Evolutionary conservation across 2,797 vertebrate species (phyloP), one percentile per base, ranked within the genome.

Genomic region (Octomys mimax): DNA sequence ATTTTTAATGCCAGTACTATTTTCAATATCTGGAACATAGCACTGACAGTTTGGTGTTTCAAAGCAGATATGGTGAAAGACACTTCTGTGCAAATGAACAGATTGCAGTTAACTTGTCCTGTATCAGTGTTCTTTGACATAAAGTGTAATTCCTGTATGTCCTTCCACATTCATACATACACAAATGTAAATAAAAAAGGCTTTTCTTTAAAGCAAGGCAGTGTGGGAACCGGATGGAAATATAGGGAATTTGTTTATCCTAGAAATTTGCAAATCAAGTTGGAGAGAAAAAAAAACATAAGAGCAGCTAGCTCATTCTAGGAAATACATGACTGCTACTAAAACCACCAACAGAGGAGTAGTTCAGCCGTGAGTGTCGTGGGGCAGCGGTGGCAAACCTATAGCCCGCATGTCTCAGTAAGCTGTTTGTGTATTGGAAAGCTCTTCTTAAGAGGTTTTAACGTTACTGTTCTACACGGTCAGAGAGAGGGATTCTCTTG

Each of bases 61-160:
- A 83, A 85, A 31, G 73, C 64, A 84, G 61, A 80, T 49, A 16
- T 73, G 66, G 93, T 49, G n/a, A 86, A 92, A 95, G 80, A 87
- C 26, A 26, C 57, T 96, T 52, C 75, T 92, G 89, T 75, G 80
- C 26, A 89, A 28, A 81, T 57, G 31, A 88, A 71, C 64, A 49
- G 81, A 57, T 82, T 93, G 85, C 79, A 70, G 59, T 77, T 39
- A 36, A 85, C 42, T 92, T 70, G 31, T 61, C 57, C 12, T 28
- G 12, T 28, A 52, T 59, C 0, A 0, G 28, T 71, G 54, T 21
- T 80, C 80, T 82, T 70, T 31, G 78, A 85, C 6, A 0, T 80
- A 49, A 22, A 49, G 1, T 39, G 0, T 78, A 66, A 68, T 49
- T 64, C 5, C 46, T n/a, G 1, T 59, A 0, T 81, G 14, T 62